Conservation (phyloP, 2,113 vertebrate genomes). For the Macroglossus sobrinus region DNA sequence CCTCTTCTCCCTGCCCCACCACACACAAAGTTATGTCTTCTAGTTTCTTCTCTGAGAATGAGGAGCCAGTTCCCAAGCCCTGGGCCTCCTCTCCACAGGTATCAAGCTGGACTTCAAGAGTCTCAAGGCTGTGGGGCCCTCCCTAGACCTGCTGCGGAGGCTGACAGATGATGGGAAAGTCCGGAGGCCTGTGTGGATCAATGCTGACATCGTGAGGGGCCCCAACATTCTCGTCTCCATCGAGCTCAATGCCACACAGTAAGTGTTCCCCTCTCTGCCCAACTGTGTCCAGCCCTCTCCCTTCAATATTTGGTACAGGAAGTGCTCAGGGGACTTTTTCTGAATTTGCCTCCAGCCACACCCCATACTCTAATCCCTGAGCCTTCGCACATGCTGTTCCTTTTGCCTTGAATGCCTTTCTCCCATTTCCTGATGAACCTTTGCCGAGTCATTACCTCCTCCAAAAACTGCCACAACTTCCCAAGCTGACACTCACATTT, state of each 20-base stretch:
- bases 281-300: neutral
- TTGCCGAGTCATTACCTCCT: neutral
- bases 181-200: slow-evolving; percentile 83
- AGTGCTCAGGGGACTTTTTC: neutral
- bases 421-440: neutral
- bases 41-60: neutral
- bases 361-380: neutral
- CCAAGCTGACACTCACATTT: neutral
- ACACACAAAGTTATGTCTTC: neutral
- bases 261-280: slow-evolving; percentile 33
- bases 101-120: slow-evolving; percentile 89
- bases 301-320: neutral
- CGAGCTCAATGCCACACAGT: slow-evolving; percentile 81
- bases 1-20: no score
- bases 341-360: neutral
- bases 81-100: slow-evolving; percentile 55
- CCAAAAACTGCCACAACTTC: neutral
- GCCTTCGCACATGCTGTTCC: neutral
- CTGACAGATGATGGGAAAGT: slow-evolving; percentile 73
- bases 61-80: neutral
- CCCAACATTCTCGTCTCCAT: slow-evolving; percentile 83
- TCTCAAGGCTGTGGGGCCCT: slow-evolving; percentile 78
- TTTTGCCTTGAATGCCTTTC: neutral
- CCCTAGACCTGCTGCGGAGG: slow-evolving; percentile 77
- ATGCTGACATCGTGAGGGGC: slow-evolving; percentile 84